A percentile compares a stretch with the other conserved stretches of the same genome.
Evolutionary conservation across 2,888 invertebrate genomes (phyloP).

Genomic region (Anarsia innoxiella): DNA sequence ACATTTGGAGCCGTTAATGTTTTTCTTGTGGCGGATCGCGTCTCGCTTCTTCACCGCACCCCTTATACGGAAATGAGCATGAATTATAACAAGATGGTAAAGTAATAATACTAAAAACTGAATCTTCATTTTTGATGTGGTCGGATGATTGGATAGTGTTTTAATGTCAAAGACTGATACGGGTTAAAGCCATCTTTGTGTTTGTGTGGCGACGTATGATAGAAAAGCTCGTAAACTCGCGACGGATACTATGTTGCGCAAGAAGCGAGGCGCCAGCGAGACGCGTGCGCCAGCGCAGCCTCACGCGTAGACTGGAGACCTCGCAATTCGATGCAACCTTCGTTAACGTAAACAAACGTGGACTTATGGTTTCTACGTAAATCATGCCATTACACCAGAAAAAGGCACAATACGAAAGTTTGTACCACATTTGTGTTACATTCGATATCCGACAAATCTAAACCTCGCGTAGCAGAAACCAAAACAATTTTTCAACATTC

Average conservation of each 20-base stretch:
- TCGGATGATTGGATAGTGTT: conserved; percentile 24
- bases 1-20: conserved; percentile 65
- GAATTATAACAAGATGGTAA: conserved; percentile 47
- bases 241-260: conserved; percentile 55
- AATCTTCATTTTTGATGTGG: conserved; percentile 57
- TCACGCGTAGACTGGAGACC: conserved; percentile 68
- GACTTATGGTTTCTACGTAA: conserved; percentile 39
- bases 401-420: conserved; percentile 1
- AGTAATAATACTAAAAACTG: conserved; percentile 55
- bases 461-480: too few relatives aligned
- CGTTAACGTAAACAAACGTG: conserved; percentile 69
- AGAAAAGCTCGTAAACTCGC: conserved; percentile 45
- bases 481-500: too few relatives aligned
- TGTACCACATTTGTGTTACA: not conserved
- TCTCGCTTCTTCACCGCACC: conserved; percentile 57
- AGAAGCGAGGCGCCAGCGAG: conserved; percentile 66
- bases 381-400: conserved; percentile 28
- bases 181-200: conserved; percentile 47
- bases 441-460: too few relatives aligned
- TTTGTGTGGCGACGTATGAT: conserved; percentile 45
- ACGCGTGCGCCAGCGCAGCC: conserved; percentile 71
- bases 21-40: conserved; percentile 59
- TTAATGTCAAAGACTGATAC: conserved; percentile 32
- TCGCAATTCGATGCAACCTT: conserved; percentile 73
- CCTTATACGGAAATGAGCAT: conserved; percentile 52